Percentiles rank a stretch among this genome's conserved stretches.
These are phyloP conservation scores for Falco columbarius DNA, from an alignment of 2,797 vertebrate genomes.

Conservation along the genomic window DNA sequence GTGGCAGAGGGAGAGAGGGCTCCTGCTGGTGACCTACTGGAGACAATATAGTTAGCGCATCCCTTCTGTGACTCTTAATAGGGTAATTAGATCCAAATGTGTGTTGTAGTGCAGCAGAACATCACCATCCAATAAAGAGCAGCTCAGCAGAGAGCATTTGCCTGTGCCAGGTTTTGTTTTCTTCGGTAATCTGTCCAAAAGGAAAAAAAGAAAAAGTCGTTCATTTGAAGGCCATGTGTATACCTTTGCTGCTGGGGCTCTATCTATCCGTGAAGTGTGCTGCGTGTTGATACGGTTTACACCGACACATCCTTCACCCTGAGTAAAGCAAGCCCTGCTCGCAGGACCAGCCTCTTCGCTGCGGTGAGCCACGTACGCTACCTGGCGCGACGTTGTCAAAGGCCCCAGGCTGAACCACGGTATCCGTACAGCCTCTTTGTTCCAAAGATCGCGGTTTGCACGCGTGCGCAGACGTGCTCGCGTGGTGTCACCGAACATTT, in stretches of 20 bases:
- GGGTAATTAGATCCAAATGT: not conserved
- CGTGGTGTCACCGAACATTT: not conserved
- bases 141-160: not conserved
- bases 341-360: not conserved
- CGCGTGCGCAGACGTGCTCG: not conserved
- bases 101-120: not conserved
- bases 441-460: not conserved
- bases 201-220: not conserved
- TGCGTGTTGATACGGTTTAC: fast-evolving
- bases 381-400: not conserved
- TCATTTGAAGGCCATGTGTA: not conserved
- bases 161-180: not conserved
- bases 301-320: not conserved
- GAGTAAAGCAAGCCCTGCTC: not conserved
- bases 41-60: not conserved
- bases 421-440: not conserved
- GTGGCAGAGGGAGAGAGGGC: not conserved
- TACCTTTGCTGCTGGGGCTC: not conserved
- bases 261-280: not conserved
- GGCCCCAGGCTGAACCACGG: not conserved
- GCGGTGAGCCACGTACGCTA: not conserved
- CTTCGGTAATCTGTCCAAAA: not conserved
- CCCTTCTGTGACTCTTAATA: not conserved
- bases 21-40: not conserved
- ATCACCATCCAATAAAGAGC: not conserved